Base-by-base conservation (phyloP, 2,113 vertebrate genomes). In the Tympanuchus pallidicinctus region DNA sequence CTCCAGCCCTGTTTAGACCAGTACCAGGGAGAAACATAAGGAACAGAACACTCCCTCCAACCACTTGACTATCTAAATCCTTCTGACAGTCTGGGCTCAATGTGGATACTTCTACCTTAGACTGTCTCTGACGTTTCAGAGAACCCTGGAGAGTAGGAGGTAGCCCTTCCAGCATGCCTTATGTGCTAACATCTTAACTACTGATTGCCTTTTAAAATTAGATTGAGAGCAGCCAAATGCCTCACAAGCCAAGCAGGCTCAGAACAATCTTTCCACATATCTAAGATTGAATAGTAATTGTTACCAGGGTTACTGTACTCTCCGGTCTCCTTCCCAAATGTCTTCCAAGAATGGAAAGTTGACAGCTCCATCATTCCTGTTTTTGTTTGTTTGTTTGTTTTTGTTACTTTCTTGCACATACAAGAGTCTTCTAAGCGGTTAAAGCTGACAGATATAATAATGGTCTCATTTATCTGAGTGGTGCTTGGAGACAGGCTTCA, bases 71-170 rank as follows among this genome's bases (percentile, higher is more conserved):
- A 27, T 25, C 17, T 27, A 90, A 36, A 19, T n/a, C 30, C 22
- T 67, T 6, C 12, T 36, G 30, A 19, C 14, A 59, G 14, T 43
- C 19, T 75, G 34, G 13, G 1, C 8, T 14, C n/a, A 30, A 0
- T 1, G 1, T 75, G 20, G 24, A 4, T 3, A 43, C 19, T 81
- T 52, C 19, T 71, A 6, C 11, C n/a, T 60, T 36, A 9, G 11
- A 16, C 15, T 63, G 34, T 20, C 11, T 32, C 36, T 3, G 3
- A 34, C 7, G 48, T 0, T 1, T 1, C 22, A 71, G 40, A 24
- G 4, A 5, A 32, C 19, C 6, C 48, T 34, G 17, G 13, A 74
- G 3, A 5, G 9, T 65, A 8, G 6, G 20, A 69, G 10, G 7
- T 15, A 69, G 3, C n/a, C 76, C 40, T 22, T 60, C 2, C 11